A percentile compares a stretch with the other conserved stretches of the same genome.
These are phyloP conservation scores for Melanargia galathea DNA, from an alignment of 2,888 invertebrate species.

Conservation along the genomic window DNA sequence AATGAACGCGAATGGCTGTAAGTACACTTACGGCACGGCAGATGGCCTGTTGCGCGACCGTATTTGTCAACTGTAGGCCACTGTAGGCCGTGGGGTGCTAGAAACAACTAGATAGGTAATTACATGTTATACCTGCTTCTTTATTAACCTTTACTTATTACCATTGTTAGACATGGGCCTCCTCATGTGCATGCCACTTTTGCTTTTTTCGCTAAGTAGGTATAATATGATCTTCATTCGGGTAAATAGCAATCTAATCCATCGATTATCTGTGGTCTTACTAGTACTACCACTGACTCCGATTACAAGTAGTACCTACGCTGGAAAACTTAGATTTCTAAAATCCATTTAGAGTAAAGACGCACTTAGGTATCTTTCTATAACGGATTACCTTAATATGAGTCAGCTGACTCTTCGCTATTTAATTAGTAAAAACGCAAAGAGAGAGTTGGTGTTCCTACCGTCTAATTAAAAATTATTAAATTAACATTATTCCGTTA, in stretches of 20 bases:
- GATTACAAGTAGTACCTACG: no score
- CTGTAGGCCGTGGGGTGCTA: not conserved
- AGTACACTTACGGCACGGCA: conserved; percentile 44
- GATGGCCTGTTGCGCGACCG: conserved; percentile 35
- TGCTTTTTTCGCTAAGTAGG: no score
- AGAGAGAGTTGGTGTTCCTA: conserved; percentile 47
- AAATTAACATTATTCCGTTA: conserved; percentile 56
- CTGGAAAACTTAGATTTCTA: no score
- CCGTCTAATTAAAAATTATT: conserved; percentile 42
- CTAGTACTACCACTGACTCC: no score
- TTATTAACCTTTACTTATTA: no score
- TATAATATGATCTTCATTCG: no score
- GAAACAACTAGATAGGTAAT: not conserved
- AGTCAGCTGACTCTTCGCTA: conserved; percentile 31
- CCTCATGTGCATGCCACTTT: no score
- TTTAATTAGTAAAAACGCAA: conserved; percentile 41
- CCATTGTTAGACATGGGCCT: no score
- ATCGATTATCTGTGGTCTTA: no score
- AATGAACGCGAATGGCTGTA: conserved; percentile 52
- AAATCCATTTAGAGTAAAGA: not conserved
- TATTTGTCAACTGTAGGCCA: conserved; percentile 22
- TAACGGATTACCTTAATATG: conserved; percentile 23
- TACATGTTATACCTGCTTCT: not conserved
- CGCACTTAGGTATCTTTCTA: not conserved
- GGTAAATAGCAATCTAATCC: no score